phyloP scores from a whole-genome alignment of 2,888 invertebrate genomes.

The Apoda limacodes region DNA sequence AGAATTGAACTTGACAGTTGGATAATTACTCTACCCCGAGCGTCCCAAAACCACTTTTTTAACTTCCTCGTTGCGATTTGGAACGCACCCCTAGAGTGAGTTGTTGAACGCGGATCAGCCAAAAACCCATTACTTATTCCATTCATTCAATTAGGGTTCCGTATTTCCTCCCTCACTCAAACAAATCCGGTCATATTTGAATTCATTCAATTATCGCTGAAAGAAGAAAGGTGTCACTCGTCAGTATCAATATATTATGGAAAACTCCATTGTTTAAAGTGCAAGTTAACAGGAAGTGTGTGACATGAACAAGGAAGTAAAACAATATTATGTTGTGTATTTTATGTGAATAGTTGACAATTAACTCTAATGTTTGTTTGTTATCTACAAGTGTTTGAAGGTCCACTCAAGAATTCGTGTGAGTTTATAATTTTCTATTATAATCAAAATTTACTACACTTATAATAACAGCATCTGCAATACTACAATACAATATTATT shows the following conservation, averaged over 20 bases:
- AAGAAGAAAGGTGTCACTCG: background rate
- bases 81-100: too few species aligned
- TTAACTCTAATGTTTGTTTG: background rate
- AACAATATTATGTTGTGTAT: background rate
- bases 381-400: background rate
- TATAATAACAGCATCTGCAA: too few species aligned
- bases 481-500: too few species aligned
- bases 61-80: too few species aligned
- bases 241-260: background rate
- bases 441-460: too few species aligned
- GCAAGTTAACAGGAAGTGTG: background rate
- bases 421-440: too few species aligned
- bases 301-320: background rate
- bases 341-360: background rate
- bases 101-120: too few species aligned
- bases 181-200: background rate
- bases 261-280: background rate
- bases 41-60: too few species aligned
- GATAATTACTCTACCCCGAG: too few species aligned
- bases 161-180: background rate
- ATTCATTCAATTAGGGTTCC: background rate
- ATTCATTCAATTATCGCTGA: background rate
- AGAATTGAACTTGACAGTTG: too few species aligned
- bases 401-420: too few species aligned
- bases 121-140: too few species aligned